Evolutionary conservation across 2,113 vertebrate genomes (phyloP).

Genomic region (Caracal caracal): DNA sequence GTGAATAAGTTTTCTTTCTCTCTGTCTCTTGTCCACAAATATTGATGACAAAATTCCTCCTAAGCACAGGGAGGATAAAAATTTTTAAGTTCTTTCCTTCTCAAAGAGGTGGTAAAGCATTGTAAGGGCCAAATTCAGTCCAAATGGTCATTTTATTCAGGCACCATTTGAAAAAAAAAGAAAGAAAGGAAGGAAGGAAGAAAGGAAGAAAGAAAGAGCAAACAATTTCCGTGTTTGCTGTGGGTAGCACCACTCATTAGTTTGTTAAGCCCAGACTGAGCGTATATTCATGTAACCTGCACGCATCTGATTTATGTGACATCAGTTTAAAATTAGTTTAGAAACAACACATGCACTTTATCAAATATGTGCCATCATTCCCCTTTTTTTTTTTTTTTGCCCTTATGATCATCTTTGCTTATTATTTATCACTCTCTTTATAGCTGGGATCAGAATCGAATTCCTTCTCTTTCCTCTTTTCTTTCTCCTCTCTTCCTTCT

Average conservation of each 20-base stretch:
- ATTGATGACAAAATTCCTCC: background rate
- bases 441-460: background rate
- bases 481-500: too few species aligned
- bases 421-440: background rate
- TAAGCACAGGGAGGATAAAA: background rate
- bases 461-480: background rate
- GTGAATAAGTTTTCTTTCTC: background rate
- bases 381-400: background rate
- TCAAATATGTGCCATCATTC: background rate
- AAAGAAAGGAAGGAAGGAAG: too few species aligned
- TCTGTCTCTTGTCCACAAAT: background rate
- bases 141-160: background rate
- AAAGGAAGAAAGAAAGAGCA: background rate
- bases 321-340: conserved; percentile 21
- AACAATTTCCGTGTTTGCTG: background rate
- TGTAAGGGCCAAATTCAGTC: background rate
- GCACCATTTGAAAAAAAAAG: background rate
- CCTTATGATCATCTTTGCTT: background rate
- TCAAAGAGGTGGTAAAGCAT: background rate
- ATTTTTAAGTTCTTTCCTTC: background rate
- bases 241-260: background rate
- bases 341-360: background rate
- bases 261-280: conserved; percentile 1
- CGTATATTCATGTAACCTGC: background rate
- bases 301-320: background rate